Percentiles rank a stretch among this genome's conserved stretches.
These are phyloP conservation scores for Amblyjoppa fuscipennis DNA, from an alignment of 2,888 invertebrate species.

Conservation along the genomic window DNA sequence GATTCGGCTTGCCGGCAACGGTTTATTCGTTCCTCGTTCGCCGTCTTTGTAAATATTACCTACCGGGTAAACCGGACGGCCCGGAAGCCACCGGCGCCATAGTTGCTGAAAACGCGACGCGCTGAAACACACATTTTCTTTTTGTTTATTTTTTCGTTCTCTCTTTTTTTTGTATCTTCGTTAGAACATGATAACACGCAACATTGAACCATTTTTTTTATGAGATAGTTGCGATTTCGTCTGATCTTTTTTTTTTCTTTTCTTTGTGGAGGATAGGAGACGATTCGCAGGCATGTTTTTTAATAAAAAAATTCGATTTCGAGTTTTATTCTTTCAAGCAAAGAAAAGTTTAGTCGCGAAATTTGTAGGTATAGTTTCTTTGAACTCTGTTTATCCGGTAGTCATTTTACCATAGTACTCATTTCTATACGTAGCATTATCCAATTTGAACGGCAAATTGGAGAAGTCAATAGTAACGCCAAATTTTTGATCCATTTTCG, in stretches of 20 bases:
- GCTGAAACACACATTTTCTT: constrained; percentile 16
- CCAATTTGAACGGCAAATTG: background rate
- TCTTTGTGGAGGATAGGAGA: background rate
- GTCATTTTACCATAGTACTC: background rate
- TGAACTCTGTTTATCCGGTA: background rate
- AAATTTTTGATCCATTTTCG: background rate
- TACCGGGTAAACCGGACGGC: background rate
- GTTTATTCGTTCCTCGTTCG: background rate
- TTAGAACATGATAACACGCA: constrained; percentile 30
- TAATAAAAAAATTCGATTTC: constrained; percentile 27
- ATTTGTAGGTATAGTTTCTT: background rate
- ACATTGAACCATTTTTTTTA: constrained; percentile 25
- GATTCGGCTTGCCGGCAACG: background rate
- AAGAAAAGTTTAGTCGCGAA: background rate
- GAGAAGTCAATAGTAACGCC: background rate
- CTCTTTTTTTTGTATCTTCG: constrained; percentile 26
- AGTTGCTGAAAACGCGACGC: background rate
- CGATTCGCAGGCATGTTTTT: background rate
- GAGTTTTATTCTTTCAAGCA: background rate
- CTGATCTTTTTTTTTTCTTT: background rate
- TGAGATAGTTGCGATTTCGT: background rate
- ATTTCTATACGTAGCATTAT: background rate
- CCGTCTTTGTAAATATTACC: background rate
- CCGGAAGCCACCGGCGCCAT: background rate
- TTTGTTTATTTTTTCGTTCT: constrained; percentile 21